Conservation (phyloP, 2,113 vertebrate species). For the Mus pahari region DNA sequence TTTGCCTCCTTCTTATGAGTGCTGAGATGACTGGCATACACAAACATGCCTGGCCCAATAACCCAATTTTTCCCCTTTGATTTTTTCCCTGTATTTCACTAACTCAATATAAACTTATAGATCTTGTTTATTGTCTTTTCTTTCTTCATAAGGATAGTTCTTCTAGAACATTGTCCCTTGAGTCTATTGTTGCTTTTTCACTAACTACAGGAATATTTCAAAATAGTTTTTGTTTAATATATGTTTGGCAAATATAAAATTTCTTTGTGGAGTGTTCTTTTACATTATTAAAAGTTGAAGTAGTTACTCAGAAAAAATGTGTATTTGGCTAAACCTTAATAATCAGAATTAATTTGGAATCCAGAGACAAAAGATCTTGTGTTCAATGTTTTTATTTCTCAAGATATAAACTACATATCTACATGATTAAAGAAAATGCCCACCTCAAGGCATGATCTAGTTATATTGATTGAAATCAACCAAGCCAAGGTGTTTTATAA, state of each 20-base stretch:
- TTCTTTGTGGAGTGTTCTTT: not conserved
- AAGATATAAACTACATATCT: not conserved
- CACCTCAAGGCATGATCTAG: not conserved
- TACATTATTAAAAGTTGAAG: slow-evolving; percentile 29
- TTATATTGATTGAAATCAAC: not conserved
- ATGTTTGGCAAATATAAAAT: not conserved
- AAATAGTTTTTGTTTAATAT: not conserved
- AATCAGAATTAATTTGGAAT: not conserved
- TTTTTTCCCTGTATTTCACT: not conserved
- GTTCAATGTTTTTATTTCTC: not conserved
- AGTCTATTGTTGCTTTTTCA: not conserved
- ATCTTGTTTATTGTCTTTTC: not conserved
- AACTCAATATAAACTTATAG: not conserved
- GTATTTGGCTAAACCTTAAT: not conserved
- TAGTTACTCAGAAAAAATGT: not conserved
- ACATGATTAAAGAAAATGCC: not conserved
- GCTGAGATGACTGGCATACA: not conserved
- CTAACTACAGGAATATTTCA: not conserved
- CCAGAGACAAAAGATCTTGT: not conserved
- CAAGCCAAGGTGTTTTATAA: not conserved
- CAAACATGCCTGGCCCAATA: not conserved
- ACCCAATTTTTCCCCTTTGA: not conserved
- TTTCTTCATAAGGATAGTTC: not conserved
- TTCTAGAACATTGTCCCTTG: not conserved
- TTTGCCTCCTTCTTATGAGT: not conserved